Base-by-base conservation (phyloP, 2,888 invertebrate species). In the Drosophila koepferae region DNA sequence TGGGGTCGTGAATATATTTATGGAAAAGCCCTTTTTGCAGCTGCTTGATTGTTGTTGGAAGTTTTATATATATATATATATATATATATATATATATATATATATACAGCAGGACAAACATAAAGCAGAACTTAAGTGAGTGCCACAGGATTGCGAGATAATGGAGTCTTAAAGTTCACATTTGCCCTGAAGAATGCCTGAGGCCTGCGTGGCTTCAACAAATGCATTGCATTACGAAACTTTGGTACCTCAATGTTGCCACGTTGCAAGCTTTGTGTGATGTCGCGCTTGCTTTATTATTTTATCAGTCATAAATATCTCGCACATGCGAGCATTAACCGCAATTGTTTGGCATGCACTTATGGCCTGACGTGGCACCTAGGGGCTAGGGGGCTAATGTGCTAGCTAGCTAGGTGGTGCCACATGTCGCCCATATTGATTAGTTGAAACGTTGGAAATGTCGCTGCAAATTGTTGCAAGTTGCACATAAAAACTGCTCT, bases 261-360 rank as follows among this genome's bases (percentile, higher is more conserved):
- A 38, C 40, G 20, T 46, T 43, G 59, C 54, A 54, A 43, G 44
- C 44, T 63, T 62, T 53, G 40, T 63, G 55, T 36, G 63, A 28
- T 28, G 55, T 70, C 54, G 80, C 63, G 54, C 66, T 46, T 46
- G 59, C 64, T 87, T 82, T 86, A 80, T 88, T 89, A 83, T 87
- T 87, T 89, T 89, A 89, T 87, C 86, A 89, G 90, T 80, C 73
- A 82, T 80, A 86, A 86, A 81, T 85, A 87, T 86, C 86, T 86
- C 74, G 87, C 86, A 76, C 86, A 80, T 76, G 82, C 82, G 82
- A 72, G 63, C 86, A 89, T 89, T 88, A 86, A 75, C 86, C 88
- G 82, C 88, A 85, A 85, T 85, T 81, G 88, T 89, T 82, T 89
- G 86, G 74, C 74, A 62, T 84, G 90, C 89, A 78, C 71, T 82